Conservation (phyloP, 2,113 vertebrate species). For the Cairina moschata region DNA sequence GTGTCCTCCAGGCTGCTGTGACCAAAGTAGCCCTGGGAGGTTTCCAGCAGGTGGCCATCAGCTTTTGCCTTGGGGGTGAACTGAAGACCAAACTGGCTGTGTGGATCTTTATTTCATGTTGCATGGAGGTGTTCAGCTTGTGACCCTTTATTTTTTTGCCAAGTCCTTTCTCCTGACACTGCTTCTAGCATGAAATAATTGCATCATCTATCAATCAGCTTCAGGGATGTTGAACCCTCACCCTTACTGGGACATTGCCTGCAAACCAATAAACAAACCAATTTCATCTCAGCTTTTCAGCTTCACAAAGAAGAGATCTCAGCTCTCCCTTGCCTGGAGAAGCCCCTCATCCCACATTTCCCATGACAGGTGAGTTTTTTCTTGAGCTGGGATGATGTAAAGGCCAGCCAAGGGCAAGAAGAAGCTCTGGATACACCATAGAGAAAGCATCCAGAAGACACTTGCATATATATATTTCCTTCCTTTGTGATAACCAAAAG, state of each 20-base stretch:
- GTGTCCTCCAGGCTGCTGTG: background rate
- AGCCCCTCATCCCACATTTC: background rate
- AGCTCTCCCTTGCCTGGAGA: background rate
- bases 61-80: background rate
- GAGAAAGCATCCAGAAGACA: background rate
- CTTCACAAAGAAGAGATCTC: background rate
- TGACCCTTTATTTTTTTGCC: background rate
- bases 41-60: fast-evolving
- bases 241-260: background rate
- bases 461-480: background rate
- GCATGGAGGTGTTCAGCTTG: background rate
- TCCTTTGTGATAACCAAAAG: background rate
- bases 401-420: background rate
- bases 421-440: background rate
- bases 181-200: background rate
- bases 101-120: background rate
- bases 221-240: background rate
- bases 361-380: background rate
- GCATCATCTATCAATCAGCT: background rate
- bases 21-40: background rate
- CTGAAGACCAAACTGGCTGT: background rate
- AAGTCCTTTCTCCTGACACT: background rate
- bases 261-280: background rate
- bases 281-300: background rate
- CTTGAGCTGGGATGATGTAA: background rate